phyloP scores from a whole-genome alignment of 2,113 vertebrate genomes.

The Trematocara nigrifrons region DNA sequence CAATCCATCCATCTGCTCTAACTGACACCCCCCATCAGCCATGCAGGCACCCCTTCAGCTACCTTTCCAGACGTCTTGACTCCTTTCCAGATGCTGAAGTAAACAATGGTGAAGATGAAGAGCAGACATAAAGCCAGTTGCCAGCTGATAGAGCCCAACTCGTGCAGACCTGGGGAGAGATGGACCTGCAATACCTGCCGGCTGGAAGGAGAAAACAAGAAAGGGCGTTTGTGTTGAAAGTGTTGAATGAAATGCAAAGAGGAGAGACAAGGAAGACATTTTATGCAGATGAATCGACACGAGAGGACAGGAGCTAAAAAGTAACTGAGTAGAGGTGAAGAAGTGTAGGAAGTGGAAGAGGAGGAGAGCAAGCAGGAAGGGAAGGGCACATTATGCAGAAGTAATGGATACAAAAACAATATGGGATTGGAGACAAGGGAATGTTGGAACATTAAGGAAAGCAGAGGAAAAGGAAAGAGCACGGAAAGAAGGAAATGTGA shows the following conservation, averaged over 20 bases:
- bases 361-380: neutral
- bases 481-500: neutral
- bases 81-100: conserved; percentile 99
- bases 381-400: neutral
- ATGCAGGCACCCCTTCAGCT: conserved; percentile 12
- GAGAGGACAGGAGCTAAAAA: neutral
- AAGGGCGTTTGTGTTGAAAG: neutral
- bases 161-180: conserved; percentile 84
- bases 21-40: conserved; percentile 30
- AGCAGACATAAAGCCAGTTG: conserved; percentile 89
- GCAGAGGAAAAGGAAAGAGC: neutral
- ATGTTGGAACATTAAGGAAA: neutral
- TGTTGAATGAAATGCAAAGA: neutral
- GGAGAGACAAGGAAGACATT: neutral
- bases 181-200: conserved; percentile 92
- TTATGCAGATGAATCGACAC: neutral
- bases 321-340: neutral
- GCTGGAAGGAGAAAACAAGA: conserved; percentile 59
- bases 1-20: conserved; percentile 17
- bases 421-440: neutral
- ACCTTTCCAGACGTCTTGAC: conserved; percentile 98
- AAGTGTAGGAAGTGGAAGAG: neutral
- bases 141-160: conserved; percentile 91
- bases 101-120: conserved; percentile 91
- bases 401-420: neutral